These are phyloP conservation scores for Plebejus argus DNA, from an alignment of 2,888 invertebrate genomes.

Conservation along the genomic window DNA sequence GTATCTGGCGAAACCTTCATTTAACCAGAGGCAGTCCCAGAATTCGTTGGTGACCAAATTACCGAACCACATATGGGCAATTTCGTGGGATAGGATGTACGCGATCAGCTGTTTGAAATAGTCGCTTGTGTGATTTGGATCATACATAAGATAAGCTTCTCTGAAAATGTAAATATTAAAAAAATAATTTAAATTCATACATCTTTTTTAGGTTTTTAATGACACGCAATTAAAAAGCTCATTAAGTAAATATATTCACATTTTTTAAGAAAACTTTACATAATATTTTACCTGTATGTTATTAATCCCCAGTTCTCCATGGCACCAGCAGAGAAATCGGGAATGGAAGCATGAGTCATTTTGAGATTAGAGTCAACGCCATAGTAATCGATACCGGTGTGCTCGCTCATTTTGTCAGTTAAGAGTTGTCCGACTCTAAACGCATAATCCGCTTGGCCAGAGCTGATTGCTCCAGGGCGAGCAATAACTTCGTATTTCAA, in stretches of 20 bases:
- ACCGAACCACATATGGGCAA: conserved; percentile 92
- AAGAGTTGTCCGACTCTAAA: conserved; percentile 67
- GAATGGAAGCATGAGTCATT: conserved; percentile 88
- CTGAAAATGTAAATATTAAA: conserved; percentile 56
- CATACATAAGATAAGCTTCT: conserved; percentile 81
- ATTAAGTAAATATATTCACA: neutral
- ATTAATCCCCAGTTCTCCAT: conserved; percentile 94
- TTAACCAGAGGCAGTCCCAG: conserved; percentile 88
- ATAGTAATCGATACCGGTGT: conserved; percentile 77
- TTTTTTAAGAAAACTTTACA: neutral
- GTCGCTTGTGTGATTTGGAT: conserved; percentile 70
- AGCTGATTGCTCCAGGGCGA: conserved; percentile 9
- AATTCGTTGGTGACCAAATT: conserved; percentile 87
- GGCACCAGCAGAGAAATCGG: conserved; percentile 89
- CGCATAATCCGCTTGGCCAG: conserved; percentile 17
- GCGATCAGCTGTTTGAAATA: conserved; percentile 83
- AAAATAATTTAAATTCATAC: neutral
- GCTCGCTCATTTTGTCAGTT: conserved; percentile 76
- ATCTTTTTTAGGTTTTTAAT: neutral
- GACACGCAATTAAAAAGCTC: neutral
- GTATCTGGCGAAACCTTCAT: conserved; percentile 85
- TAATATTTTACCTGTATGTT: conserved; percentile 83
- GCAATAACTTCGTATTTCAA: conserved; percentile 33
- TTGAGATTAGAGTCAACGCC: conserved; percentile 72
- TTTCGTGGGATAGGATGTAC: conserved; percentile 87